A percentile compares a stretch with the other conserved stretches of the same genome.
phyloP scores from a whole-genome alignment of 2,113 vertebrate species.

The Corydoras sp. region DNA sequence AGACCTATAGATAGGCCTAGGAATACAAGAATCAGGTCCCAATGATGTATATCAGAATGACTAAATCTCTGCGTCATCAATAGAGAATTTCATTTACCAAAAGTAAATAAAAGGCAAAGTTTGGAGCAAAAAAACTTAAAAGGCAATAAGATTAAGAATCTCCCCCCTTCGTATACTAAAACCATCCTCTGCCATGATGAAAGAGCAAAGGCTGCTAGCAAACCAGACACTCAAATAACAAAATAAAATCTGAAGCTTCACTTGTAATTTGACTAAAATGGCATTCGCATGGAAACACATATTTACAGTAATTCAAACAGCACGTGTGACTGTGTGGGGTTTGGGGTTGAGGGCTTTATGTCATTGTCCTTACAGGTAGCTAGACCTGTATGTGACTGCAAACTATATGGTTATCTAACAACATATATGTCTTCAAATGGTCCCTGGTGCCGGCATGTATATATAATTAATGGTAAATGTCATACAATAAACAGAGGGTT shows the following conservation, averaged over 20 bases:
- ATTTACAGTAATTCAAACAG: not conserved
- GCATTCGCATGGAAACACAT: not conserved
- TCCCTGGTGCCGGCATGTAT: not conserved
- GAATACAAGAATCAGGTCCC: too few relatives aligned
- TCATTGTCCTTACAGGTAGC: not conserved
- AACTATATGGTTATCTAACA: not conserved
- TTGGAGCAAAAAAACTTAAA: not conserved
- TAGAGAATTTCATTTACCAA: not conserved
- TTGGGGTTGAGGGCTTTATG: not conserved
- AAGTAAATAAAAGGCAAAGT: not conserved
- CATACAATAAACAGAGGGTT: slow-evolving; percentile 27
- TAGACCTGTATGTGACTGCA: not conserved
- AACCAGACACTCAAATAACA: not conserved
- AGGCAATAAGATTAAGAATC: not conserved
- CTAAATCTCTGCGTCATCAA: too few relatives aligned
- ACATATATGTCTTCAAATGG: not conserved
- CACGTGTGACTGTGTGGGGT: slow-evolving; percentile 1
- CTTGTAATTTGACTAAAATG: slow-evolving; percentile 1
- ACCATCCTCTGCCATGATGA: not conserved
- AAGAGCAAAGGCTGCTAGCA: not conserved
- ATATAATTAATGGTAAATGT: slow-evolving; percentile 24
- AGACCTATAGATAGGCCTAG: too few relatives aligned
- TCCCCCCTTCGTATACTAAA: not conserved
- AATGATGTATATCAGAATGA: too few relatives aligned
- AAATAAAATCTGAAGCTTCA: not conserved